phyloP scores from a whole-genome alignment of 2,797 vertebrate species.

The Erpetoichthys calabaricus region DNA sequence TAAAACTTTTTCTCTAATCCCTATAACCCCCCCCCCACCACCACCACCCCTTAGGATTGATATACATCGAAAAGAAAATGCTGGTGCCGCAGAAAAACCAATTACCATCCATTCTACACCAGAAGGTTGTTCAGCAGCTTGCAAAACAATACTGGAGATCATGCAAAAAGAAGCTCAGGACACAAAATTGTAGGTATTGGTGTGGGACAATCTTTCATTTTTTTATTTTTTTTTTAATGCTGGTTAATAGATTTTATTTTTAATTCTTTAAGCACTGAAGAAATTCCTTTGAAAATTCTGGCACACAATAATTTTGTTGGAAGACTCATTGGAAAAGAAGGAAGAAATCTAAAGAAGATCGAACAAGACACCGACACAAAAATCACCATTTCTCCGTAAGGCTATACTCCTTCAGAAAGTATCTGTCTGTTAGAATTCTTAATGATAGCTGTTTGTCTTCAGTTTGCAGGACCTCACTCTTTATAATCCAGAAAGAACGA shows the following conservation, averaged over 20 bases:
- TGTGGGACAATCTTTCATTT: no score
- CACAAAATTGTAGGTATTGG: constrained; percentile 85
- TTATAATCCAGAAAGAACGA: constrained; percentile 92
- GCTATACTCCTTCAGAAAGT: constrained; percentile 7
- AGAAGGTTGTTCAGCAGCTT: constrained; percentile 86
- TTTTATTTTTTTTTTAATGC: constrained; percentile 8
- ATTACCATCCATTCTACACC: constrained; percentile 96
- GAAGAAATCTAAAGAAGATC: constrained; percentile 95
- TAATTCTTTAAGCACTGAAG: constrained; percentile 70
- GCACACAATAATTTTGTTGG: constrained; percentile 98
- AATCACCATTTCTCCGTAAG: constrained; percentile 98
- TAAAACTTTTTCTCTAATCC: no score
- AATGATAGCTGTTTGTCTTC: constrained; percentile 16
- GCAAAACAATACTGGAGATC: constrained; percentile 94
- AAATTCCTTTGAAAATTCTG: constrained; percentile 92
- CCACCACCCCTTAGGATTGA: constrained; percentile 68
- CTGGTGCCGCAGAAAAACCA: constrained; percentile 92
- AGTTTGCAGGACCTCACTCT: constrained; percentile 92
- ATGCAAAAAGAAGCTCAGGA: constrained; percentile 97
- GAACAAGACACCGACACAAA: constrained; percentile 93
- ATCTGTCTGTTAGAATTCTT: not conserved
- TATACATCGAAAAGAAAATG: constrained; percentile 96
- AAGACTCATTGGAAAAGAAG: constrained; percentile 93
- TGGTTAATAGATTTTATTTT: constrained; percentile 3
- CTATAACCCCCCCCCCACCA: no score